Evolutionary conservation across 2,797 vertebrate genomes (phyloP).

Genomic region (Apogon hyalosoma): DNA sequence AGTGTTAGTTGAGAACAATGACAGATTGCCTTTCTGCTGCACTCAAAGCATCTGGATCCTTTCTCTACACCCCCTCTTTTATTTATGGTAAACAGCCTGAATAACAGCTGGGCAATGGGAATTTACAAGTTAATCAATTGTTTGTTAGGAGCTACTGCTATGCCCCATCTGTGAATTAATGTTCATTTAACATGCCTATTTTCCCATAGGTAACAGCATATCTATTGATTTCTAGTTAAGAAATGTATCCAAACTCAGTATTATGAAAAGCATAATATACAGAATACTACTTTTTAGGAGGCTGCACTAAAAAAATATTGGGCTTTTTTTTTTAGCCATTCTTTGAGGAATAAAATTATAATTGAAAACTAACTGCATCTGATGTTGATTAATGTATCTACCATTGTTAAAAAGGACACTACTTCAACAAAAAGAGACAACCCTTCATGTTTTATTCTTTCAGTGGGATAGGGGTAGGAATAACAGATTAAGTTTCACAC

Average conservation of each 20-base stretch:
- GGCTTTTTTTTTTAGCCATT: slow-evolving; percentile 10
- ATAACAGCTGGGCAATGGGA: slow-evolving; percentile 88
- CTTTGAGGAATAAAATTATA: slow-evolving; percentile 18
- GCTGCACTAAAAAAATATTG: slow-evolving; percentile 27
- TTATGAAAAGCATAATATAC: slow-evolving; percentile 51
- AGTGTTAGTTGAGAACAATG: slow-evolving; percentile 88
- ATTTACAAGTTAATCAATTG: slow-evolving; percentile 89
- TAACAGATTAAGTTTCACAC: slow-evolving; percentile 59
- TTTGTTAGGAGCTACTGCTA: slow-evolving; percentile 81
- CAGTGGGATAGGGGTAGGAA: slow-evolving; percentile 21
- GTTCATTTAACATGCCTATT: slow-evolving; percentile 85
- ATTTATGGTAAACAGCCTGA: slow-evolving; percentile 87
- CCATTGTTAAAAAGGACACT: slow-evolving; percentile 34
- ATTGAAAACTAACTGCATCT: slow-evolving; percentile 6
- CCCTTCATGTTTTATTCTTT: slow-evolving; percentile 27
- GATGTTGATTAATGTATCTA: slow-evolving; percentile 12
- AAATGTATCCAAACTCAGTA: slow-evolving; percentile 57
- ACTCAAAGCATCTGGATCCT: slow-evolving; percentile 88
- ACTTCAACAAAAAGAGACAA: slow-evolving; percentile 23
- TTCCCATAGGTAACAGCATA: slow-evolving; percentile 72
- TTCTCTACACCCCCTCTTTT: slow-evolving; percentile 80
- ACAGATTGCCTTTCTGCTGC: slow-evolving; percentile 85
- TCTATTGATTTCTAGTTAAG: slow-evolving; percentile 74
- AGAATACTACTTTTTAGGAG: slow-evolving; percentile 36
- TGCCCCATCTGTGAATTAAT: slow-evolving; percentile 85